phyloP scores from a whole-genome alignment of 2,888 invertebrate genomes.

The Chloroclystis v-ata region DNA sequence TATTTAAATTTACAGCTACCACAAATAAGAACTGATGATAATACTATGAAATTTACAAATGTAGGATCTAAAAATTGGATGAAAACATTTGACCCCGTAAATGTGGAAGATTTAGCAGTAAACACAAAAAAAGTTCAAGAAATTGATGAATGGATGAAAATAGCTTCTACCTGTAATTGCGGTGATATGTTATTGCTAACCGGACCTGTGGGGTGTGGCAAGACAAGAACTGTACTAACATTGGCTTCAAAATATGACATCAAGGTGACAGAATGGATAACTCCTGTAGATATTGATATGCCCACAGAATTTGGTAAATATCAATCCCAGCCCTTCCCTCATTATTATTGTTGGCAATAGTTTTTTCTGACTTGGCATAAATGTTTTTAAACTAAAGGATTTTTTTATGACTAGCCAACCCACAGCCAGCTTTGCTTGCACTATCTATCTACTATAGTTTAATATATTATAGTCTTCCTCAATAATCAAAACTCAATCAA shows the following conservation, averaged over 20 bases:
- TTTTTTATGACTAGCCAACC: too few species aligned
- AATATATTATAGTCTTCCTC: too few species aligned
- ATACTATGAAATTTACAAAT: slow-evolving; percentile 20
- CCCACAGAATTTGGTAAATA: slow-evolving; percentile 70
- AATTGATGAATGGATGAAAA: slow-evolving; percentile 82
- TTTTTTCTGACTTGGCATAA: too few species aligned
- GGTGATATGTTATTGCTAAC: slow-evolving; percentile 82
- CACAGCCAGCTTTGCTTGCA: too few species aligned
- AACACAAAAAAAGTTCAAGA: slow-evolving; percentile 86
- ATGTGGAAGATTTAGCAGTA: slow-evolving; percentile 82
- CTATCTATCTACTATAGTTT: too few species aligned
- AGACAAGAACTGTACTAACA: slow-evolving; percentile 84
- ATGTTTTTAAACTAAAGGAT: too few species aligned
- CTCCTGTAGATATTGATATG: slow-evolving; percentile 84
- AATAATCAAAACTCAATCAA: too few species aligned
- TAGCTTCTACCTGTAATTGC: slow-evolving; percentile 42
- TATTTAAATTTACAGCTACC: slow-evolving; percentile 7
- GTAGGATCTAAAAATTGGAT: slow-evolving; percentile 74
- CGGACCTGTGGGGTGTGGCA: slow-evolving; percentile 92
- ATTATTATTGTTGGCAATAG: too few species aligned
- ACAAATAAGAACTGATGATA: slow-evolving; percentile 12
- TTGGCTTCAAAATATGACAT: slow-evolving; percentile 81
- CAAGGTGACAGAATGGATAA: slow-evolving; percentile 88
- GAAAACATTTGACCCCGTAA: slow-evolving; percentile 78
- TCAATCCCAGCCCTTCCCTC: too few species aligned